These are phyloP conservation scores for Drosophila pectinifera DNA, from an alignment of 1,140 invertebrate genomes.

Conservation along the genomic window DNA sequence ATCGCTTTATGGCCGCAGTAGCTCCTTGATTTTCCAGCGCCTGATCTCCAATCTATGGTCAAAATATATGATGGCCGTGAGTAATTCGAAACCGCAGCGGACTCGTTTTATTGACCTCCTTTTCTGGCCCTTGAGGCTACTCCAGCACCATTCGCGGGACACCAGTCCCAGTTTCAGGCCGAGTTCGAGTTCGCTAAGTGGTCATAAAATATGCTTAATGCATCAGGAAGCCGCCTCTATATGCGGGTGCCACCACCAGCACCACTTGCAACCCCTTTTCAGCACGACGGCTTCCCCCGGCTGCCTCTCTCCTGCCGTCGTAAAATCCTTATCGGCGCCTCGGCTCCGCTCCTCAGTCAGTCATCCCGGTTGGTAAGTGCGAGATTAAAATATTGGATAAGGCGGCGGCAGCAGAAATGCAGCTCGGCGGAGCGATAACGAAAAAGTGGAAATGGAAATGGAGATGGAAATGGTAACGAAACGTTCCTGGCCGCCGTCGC, in stretches of 20 bases:
- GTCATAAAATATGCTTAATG: constrained; percentile 83
- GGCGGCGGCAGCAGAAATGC: constrained; percentile 63
- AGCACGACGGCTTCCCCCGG: neutral
- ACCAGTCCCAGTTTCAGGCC: neutral
- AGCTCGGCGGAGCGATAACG: constrained; percentile 56
- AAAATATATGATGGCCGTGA: constrained; percentile 18
- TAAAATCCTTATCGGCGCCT: constrained; percentile 67
- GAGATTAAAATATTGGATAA: constrained; percentile 83
- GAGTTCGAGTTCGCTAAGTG: constrained; percentile 61
- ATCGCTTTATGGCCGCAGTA: constrained; percentile 26
- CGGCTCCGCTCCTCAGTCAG: constrained; percentile 46
- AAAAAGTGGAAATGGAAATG: constrained; percentile 69
- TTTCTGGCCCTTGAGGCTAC: constrained; percentile 8
- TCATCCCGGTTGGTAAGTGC: constrained; percentile 73
- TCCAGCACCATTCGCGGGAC: constrained; percentile 1
- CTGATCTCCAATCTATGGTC: constrained; percentile 18
- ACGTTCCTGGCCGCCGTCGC: constrained; percentile 37
- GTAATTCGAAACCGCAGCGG: constrained; percentile 18
- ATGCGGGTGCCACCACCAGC: constrained; percentile 73
- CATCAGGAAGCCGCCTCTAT: constrained; percentile 73
- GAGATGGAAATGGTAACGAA: constrained; percentile 68
- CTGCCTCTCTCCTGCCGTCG: constrained; percentile 33
- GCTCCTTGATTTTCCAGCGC: constrained; percentile 31
- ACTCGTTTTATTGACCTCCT: constrained; percentile 64
- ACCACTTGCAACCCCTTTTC: constrained; percentile 43